phyloP scores from a whole-genome alignment of 2,797 vertebrate genomes.

The Podarcis lilfordi region DNA sequence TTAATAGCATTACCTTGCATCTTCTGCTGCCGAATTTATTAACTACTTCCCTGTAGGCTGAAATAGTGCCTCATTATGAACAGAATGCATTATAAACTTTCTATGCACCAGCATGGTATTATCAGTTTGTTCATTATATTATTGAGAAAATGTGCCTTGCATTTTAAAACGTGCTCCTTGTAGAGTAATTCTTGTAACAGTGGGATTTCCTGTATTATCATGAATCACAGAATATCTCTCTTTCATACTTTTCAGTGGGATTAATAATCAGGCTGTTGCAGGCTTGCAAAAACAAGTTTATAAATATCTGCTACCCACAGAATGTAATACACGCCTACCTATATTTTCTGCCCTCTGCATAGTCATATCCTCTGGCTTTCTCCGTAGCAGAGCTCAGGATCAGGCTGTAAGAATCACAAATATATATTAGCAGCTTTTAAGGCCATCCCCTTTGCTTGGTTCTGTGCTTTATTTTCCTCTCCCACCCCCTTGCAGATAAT shows the following conservation, averaged over 20 bases:
- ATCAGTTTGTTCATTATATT: constrained; percentile 23
- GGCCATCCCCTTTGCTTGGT: background rate
- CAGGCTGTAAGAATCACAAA: background rate
- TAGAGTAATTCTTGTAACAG: constrained; percentile 26
- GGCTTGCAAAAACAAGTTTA: constrained; percentile 18
- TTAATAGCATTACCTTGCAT: constrained; percentile 16
- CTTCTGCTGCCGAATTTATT: background rate
- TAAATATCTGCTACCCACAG: constrained; percentile 19
- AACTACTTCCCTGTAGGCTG: constrained; percentile 27
- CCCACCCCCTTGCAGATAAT: background rate
- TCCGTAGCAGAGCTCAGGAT: background rate
- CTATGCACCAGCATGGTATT: background rate
- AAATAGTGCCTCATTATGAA: constrained; percentile 32
- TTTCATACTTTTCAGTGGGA: constrained; percentile 25
- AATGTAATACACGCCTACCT: background rate
- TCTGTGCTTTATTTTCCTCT: background rate
- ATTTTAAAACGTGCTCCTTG: background rate
- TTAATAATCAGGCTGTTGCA: constrained; percentile 27
- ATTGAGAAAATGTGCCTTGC: constrained; percentile 7
- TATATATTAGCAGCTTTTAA: background rate
- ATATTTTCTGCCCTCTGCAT: background rate
- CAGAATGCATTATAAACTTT: constrained; percentile 23
- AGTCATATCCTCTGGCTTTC: background rate
- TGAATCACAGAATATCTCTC: constrained; percentile 10
- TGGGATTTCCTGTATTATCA: constrained; percentile 34